Evolutionary conservation across 2,797 vertebrate species (phyloP).

Genomic region (Apogon talboti): DNA sequence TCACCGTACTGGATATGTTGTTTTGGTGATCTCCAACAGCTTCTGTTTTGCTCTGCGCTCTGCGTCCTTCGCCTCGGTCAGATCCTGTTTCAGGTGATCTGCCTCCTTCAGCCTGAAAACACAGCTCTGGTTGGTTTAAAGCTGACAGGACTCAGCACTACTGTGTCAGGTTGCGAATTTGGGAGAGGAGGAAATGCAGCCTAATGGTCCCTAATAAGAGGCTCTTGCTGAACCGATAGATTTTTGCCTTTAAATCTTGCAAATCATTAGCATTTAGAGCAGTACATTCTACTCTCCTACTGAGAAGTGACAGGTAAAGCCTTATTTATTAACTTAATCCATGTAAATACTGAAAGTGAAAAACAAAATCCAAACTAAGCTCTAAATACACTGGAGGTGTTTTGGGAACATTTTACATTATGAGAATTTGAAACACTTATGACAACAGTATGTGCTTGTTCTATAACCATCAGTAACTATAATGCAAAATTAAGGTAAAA

Average conservation of each 20-base stretch:
- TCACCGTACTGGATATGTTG: slow-evolving; percentile 82
- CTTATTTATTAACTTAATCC: slow-evolving; percentile 1
- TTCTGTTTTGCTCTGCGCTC: slow-evolving; percentile 91
- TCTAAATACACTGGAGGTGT: neutral
- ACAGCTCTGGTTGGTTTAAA: slow-evolving; percentile 20
- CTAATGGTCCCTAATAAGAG: neutral
- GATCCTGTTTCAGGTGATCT: slow-evolving; percentile 92
- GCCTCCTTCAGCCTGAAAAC: slow-evolving; percentile 89
- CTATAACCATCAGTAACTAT: too few species aligned
- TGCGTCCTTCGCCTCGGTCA: slow-evolving; percentile 91
- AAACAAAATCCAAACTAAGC: neutral
- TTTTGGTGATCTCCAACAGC: slow-evolving; percentile 89
- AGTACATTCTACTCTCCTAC: neutral
- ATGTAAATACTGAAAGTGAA: neutral
- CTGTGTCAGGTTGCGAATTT: neutral
- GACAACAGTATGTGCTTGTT: too few species aligned
- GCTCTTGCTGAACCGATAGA: neutral
- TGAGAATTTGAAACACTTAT: too few species aligned
- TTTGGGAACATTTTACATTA: neutral
- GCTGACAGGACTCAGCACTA: neutral
- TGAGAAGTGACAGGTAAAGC: slow-evolving; percentile 7
- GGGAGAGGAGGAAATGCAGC: neutral
- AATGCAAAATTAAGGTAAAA: too few species aligned
- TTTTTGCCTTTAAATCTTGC: slow-evolving; percentile 3
- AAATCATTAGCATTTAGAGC: slow-evolving; percentile 1